Percentiles rank a stretch among this genome's conserved stretches.
phyloP scores from a whole-genome alignment of 2,888 invertebrate genomes.

The Spodoptera littoralis region DNA sequence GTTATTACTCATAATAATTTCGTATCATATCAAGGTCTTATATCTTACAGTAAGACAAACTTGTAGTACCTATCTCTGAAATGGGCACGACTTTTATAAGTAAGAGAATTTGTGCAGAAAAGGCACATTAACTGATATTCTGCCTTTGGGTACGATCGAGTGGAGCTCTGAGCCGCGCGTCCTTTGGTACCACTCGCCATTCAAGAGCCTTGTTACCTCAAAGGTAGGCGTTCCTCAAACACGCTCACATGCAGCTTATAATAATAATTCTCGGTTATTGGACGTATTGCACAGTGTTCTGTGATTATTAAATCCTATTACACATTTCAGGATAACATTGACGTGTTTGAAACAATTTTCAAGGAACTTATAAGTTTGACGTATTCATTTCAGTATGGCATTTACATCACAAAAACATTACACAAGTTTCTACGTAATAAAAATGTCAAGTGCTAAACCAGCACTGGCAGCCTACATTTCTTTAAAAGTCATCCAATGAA shows the following conservation, averaged over 20 bases:
- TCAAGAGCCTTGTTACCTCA: conserved; percentile 38
- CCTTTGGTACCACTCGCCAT: conserved; percentile 8
- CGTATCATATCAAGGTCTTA: too few relatives aligned
- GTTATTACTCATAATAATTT: too few relatives aligned
- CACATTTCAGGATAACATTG: too few relatives aligned
- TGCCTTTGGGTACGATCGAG: conserved; percentile 29
- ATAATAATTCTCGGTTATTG: conserved; percentile 10
- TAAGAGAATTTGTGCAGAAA: too few relatives aligned
- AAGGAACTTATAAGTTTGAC: too few relatives aligned
- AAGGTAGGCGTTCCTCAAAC: conserved; percentile 29
- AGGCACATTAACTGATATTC: not conserved
- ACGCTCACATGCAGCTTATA: conserved; percentile 10
- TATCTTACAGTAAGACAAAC: too few relatives aligned
- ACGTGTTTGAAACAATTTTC: too few relatives aligned
- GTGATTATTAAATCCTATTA: not conserved
- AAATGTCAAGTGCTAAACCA: not conserved
- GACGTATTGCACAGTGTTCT: not conserved
- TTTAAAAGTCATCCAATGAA: conserved; percentile 33
- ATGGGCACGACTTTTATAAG: too few relatives aligned
- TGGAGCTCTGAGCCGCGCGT: conserved; percentile 15
- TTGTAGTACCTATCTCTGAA: too few relatives aligned
- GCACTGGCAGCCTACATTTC: conserved; percentile 1
- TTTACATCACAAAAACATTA: too few relatives aligned
- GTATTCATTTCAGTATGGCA: too few relatives aligned
- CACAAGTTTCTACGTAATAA: not conserved